Base-by-base conservation (phyloP, 2,888 invertebrate genomes). In the Oligia latruncula region DNA sequence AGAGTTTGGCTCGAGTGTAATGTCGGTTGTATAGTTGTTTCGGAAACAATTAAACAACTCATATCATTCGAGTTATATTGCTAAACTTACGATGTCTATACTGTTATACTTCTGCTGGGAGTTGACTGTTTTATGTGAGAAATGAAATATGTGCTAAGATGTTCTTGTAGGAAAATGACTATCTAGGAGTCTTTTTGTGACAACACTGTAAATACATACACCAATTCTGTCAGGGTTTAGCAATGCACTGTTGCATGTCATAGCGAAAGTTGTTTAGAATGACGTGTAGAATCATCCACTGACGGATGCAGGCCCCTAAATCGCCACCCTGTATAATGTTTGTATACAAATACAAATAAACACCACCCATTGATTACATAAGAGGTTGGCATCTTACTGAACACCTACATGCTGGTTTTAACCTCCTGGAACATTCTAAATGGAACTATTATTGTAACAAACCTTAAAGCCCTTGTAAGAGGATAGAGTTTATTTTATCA, bases 11-110 rank as follows among this genome's bases (percentile, higher is more conserved):
- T 62, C 77, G 71, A 79, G 55, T 73, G 77, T 88, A 78, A 87
- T 83, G 87, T 70, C 65, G 82, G 83, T 74, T 82, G 78, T 83
- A 74, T 83, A 88, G 84, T 86, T 87, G 85, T 88, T 85, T 74
- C 73, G 79, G 78, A 80, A 87, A 85, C 85, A 87, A 87, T 85
- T 87, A 87, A 80, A 88, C 81, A 83, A 88, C 85, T 87, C 68
- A 78, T 83, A 83, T 85, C 66, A 82, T 87, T 80, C 79, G 65
- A 78, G 78, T 85, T 85, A 82, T 87, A 88, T 89, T 82, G 81
- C 86, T 77, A 87, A 88, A 87, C 86, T 87, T 88, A 71, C 82
- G 76, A 81, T 83, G 78, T 74, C 78, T 86, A 83, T 78, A 67
- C 43, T 74, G 71, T 78, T 80, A 81, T 80, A 78, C 70, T 75